Conservation (phyloP, 2,888 invertebrate genomes). For the Drosophila mercatorum region DNA sequence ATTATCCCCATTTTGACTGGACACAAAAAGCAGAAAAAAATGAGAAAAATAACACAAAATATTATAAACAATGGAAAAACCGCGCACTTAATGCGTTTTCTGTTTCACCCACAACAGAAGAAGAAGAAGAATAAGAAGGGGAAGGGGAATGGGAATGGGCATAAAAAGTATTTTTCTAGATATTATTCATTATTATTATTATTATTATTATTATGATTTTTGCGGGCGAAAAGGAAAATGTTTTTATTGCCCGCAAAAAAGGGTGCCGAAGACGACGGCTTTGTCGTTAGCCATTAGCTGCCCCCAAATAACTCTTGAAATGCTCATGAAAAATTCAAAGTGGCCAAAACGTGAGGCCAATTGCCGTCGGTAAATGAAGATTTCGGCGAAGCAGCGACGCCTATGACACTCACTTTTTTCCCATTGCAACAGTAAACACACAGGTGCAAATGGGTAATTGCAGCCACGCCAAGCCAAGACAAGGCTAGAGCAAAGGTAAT, state of each 20-base stretch:
- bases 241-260: constrained; percentile 77
- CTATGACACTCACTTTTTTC: constrained; percentile 70
- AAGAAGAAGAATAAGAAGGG: constrained; percentile 19
- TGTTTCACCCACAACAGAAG: constrained; percentile 52
- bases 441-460: constrained; percentile 67
- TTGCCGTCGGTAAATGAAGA: constrained; percentile 67
- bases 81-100: constrained; percentile 82
- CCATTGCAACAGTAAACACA: constrained; percentile 15
- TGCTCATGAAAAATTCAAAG: constrained; percentile 66
- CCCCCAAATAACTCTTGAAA: constrained; percentile 38
- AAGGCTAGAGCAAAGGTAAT: background rate
- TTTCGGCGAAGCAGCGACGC: constrained; percentile 33
- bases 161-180: constrained; percentile 74
- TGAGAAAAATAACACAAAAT: constrained; percentile 29
- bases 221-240: constrained; percentile 64
- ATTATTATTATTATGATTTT: constrained; percentile 36
- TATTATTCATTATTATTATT: constrained; percentile 77
- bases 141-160: constrained; percentile 16
- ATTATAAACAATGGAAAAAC: constrained; percentile 80
- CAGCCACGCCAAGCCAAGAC: constrained; percentile 19
- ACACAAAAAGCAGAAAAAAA: background rate
- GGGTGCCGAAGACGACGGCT: constrained; percentile 61
- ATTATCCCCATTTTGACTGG: constrained; percentile 79
- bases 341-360: constrained; percentile 23
- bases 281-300: constrained; percentile 68